These are phyloP conservation scores for Corythaixoides concolor DNA, from an alignment of 2,113 vertebrate species.

Conservation along the genomic window DNA sequence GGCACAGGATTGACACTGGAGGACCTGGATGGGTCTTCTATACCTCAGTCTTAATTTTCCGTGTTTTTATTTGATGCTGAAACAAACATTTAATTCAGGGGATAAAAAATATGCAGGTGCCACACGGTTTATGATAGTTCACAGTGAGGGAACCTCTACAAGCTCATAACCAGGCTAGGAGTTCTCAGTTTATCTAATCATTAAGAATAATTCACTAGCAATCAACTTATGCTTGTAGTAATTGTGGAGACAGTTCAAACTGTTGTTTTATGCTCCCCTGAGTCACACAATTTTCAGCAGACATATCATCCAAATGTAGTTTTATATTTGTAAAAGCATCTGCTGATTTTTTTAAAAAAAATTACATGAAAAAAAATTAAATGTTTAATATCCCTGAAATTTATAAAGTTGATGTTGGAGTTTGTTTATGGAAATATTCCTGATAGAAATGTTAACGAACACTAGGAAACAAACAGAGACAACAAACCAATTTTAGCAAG, in stretches of 20 bases:
- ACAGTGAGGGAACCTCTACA: neutral
- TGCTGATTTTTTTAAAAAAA: neutral
- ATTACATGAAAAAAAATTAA: neutral
- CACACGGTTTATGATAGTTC: neutral
- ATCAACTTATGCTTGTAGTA: neutral
- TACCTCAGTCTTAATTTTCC: neutral
- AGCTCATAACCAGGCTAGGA: neutral
- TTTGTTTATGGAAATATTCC: neutral
- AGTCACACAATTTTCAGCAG: neutral
- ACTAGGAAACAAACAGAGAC: neutral
- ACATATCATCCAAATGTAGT: neutral
- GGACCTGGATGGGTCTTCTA: neutral
- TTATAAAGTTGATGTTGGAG: neutral
- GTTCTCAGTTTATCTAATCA: neutral
- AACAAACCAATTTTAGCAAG: neutral
- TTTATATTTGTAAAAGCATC: neutral
- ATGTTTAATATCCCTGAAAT: neutral
- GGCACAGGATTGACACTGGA: neutral
- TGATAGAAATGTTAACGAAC: neutral
- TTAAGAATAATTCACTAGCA: neutral
- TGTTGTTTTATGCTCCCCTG: neutral
- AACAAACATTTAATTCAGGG: neutral
- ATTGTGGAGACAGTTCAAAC: neutral
- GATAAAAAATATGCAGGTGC: neutral
- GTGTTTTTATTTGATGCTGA: neutral